Evolutionary conservation across 2,113 vertebrate species (phyloP).

Genomic region (Eulacestoma nigropectus): DNA sequence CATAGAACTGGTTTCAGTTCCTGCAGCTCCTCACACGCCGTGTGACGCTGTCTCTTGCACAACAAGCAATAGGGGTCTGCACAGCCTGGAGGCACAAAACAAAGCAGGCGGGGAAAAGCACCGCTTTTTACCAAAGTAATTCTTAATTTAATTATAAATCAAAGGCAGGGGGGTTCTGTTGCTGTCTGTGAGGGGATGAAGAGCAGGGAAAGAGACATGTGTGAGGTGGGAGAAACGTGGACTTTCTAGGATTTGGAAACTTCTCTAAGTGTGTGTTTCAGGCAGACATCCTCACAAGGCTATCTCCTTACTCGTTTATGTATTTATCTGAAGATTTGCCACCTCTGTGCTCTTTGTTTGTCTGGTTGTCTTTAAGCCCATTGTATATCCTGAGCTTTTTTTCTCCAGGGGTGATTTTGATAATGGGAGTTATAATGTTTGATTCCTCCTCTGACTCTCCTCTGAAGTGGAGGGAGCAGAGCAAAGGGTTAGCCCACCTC

Average conservation of each 20-base stretch:
- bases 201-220: background rate
- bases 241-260: background rate
- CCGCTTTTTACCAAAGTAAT: constrained; percentile 41
- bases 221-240: background rate
- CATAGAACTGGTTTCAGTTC: constrained; percentile 61
- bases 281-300: background rate
- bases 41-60: constrained; percentile 23
- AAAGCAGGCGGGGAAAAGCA: background rate
- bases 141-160: constrained; percentile 65
- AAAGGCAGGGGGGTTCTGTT: background rate
- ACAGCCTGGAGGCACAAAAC: constrained; percentile 38
- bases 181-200: background rate
- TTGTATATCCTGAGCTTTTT: background rate
- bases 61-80: constrained; percentile 50
- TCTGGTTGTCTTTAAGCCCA: background rate
- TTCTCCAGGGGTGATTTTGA: background rate
- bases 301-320: background rate
- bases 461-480: background rate
- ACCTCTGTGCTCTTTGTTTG: background rate
- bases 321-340: background rate
- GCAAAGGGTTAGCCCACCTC: background rate
- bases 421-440: background rate
- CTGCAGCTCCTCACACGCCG: constrained; percentile 46
- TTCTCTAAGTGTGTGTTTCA: background rate
- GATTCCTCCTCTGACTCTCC: background rate